A percentile compares a stretch with the other conserved stretches of the same genome.
Evolutionary conservation across 2,113 vertebrate species (phyloP).

Genomic region (Notiomystis cincta): DNA sequence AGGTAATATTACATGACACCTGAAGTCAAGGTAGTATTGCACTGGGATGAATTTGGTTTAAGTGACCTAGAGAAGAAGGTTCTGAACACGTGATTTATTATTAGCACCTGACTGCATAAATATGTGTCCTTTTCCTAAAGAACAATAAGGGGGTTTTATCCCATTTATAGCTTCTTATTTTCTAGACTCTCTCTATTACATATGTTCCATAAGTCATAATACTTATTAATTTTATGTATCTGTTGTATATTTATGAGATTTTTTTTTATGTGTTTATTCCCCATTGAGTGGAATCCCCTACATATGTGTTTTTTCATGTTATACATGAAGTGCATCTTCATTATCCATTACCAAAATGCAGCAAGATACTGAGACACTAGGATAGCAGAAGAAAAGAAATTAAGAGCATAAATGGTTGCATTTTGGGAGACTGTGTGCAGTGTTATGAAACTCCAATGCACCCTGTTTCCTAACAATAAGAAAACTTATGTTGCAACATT

Average conservation of each 20-base stretch:
- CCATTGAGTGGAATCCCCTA: background rate
- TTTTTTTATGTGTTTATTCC: background rate
- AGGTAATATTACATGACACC: background rate
- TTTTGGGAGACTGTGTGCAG: background rate
- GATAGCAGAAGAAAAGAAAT: background rate
- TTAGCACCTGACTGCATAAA: background rate
- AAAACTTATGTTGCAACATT: rapidly evolving
- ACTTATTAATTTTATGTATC: background rate
- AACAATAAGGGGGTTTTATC: background rate
- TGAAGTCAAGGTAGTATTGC: background rate
- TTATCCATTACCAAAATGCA: background rate
- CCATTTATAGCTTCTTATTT: background rate
- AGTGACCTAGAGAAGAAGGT: background rate
- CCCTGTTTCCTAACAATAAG: background rate
- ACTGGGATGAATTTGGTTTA: background rate
- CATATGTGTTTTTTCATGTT: background rate
- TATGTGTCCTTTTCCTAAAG: background rate
- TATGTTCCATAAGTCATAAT: background rate
- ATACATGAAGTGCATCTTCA: background rate
- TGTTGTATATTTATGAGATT: background rate
- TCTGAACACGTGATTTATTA: background rate
- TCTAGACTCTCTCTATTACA: background rate
- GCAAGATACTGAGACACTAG: background rate
- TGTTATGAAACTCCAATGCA: background rate
- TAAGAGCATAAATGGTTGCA: background rate